These are phyloP conservation scores for Coluber constrictor DNA, from an alignment of 2,797 vertebrate genomes.

Conservation along the genomic window DNA sequence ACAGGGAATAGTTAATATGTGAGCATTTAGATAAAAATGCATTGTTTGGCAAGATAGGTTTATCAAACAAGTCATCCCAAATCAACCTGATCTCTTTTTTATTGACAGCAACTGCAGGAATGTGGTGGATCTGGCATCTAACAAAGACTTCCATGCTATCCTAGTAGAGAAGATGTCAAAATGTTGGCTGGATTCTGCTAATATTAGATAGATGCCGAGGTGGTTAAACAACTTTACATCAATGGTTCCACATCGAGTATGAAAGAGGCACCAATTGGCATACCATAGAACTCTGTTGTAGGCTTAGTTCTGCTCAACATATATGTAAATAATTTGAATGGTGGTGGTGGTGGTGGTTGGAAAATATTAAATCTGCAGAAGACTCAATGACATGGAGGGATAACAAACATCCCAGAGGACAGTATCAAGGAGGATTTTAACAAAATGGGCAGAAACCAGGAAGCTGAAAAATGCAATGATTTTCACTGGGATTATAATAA, in stretches of 20 bases:
- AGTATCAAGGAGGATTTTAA: neutral
- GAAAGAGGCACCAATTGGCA: neutral
- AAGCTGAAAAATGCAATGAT: neutral
- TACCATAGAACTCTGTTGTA: neutral
- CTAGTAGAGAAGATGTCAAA: neutral
- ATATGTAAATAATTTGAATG: neutral
- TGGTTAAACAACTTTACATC: neutral
- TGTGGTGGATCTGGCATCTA: neutral
- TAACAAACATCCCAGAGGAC: neutral
- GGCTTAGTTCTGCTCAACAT: neutral
- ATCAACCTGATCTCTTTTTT: neutral
- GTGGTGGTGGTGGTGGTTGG: neutral
- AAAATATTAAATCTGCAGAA: neutral
- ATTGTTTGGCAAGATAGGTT: neutral
- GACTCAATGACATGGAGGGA: neutral
- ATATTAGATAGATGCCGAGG: neutral
- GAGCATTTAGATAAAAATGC: neutral
- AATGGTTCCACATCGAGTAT: neutral
- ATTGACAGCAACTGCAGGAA: neutral
- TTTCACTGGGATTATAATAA: neutral
- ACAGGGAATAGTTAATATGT: neutral
- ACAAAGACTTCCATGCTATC: neutral
- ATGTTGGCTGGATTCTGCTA: neutral
- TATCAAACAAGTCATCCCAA: neutral
- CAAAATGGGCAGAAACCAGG: neutral